phyloP scores from a whole-genome alignment of 2,888 invertebrate genomes.

The Drosophila borealis region DNA sequence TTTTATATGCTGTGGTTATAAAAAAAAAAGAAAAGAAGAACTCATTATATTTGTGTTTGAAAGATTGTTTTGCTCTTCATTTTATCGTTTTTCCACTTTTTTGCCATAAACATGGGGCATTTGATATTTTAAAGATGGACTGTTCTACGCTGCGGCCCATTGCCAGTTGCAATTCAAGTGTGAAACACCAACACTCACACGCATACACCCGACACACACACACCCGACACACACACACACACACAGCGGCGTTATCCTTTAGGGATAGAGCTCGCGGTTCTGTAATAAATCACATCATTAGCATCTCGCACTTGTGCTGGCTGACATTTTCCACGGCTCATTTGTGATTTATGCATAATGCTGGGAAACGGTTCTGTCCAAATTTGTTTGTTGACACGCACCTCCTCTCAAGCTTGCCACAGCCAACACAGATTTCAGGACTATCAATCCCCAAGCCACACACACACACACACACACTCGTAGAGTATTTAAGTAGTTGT shows the following conservation, averaged over 20 bases:
- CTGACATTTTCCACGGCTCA: constrained; percentile 43
- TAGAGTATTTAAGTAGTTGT: constrained; percentile 11
- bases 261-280: constrained; percentile 23
- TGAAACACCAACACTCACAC: constrained; percentile 62
- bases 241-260: constrained; percentile 53
- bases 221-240: constrained; percentile 15
- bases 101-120: constrained; percentile 54
- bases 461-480: neutral
- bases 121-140: constrained; percentile 55
- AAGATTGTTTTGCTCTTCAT: neutral
- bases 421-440: constrained; percentile 2
- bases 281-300: constrained; percentile 77
- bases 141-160: constrained; percentile 52
- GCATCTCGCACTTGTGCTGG: constrained; percentile 49
- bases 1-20: constrained; percentile 44
- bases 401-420: constrained; percentile 32
- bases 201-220: constrained; percentile 13
- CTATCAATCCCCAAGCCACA: constrained; percentile 3
- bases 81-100: constrained; percentile 28
- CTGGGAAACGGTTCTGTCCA: constrained; percentile 30
- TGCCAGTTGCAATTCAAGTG: constrained; percentile 68
- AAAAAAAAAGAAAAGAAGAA: constrained; percentile 30
- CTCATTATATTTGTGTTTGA: constrained; percentile 30
- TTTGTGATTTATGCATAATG: constrained; percentile 61
- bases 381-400: constrained; percentile 71